phyloP scores from a whole-genome alignment of 2,113 vertebrate species.

The Otocyon megalotis region DNA sequence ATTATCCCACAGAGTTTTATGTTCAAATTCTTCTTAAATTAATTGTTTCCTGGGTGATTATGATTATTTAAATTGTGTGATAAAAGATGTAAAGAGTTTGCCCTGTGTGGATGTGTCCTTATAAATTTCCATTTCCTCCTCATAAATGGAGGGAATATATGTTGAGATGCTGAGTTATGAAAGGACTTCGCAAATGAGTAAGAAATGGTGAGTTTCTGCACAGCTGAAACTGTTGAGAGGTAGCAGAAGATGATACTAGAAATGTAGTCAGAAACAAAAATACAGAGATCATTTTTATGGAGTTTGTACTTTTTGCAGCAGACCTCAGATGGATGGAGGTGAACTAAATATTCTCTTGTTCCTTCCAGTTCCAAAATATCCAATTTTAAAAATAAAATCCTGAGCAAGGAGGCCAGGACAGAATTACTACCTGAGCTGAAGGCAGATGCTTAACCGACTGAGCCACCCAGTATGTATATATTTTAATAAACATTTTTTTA shows the following conservation, averaged over 20 bases:
- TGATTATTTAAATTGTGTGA: neutral
- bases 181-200: neutral
- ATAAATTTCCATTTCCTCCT: neutral
- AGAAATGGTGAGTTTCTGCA: slow-evolving; percentile 1
- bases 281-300: neutral
- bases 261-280: neutral
- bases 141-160: neutral
- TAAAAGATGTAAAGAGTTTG: neutral
- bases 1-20: slow-evolving; percentile 19
- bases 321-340: neutral
- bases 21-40: neutral
- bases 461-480: neutral
- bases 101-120: neutral
- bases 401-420: neutral
- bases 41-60: neutral
- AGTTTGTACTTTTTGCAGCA: neutral
- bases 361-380: slow-evolving; percentile 35
- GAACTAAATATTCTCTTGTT: neutral
- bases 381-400: neutral
- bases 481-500: slow-evolving; percentile 15
- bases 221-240: neutral
- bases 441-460: neutral
- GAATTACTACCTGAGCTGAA: neutral
- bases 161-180: slow-evolving; percentile 28
- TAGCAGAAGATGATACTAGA: neutral